Evolutionary conservation across 2,888 invertebrate species (phyloP).

Genomic region (Microplitis manilae): DNA sequence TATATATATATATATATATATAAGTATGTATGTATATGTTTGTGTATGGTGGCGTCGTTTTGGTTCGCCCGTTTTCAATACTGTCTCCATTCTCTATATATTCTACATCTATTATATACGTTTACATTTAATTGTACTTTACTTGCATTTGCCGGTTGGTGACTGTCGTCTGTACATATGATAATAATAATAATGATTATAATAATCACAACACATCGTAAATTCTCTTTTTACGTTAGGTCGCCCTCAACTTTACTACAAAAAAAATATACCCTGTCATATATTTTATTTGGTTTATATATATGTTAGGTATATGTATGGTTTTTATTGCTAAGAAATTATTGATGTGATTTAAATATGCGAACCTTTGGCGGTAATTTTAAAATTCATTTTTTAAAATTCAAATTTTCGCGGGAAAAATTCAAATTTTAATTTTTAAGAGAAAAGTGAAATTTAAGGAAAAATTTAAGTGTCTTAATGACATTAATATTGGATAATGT

Average conservation of each 20-base stretch:
- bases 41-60: constrained; percentile 50
- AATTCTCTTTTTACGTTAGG: neutral
- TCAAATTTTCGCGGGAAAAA: too few relatives aligned
- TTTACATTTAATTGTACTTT: neutral
- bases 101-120: neutral
- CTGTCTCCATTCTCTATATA: constrained; percentile 24
- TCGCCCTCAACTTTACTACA: neutral
- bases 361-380: too few relatives aligned
- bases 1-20: too few relatives aligned
- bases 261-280: neutral
- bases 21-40: neutral
- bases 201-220: neutral
- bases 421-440: too few relatives aligned
- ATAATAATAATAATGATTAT: neutral
- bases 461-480: too few relatives aligned
- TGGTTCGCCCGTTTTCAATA: constrained; percentile 46
- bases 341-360: too few relatives aligned
- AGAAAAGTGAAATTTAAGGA: too few relatives aligned
- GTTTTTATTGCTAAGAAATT: too few relatives aligned
- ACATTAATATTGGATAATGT: too few relatives aligned
- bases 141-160: neutral
- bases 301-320: neutral
- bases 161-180: neutral
- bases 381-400: too few relatives aligned
- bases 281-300: neutral